phyloP scores from a whole-genome alignment of 2,888 invertebrate genomes.

The Gonocerus acuteangulatus region DNA sequence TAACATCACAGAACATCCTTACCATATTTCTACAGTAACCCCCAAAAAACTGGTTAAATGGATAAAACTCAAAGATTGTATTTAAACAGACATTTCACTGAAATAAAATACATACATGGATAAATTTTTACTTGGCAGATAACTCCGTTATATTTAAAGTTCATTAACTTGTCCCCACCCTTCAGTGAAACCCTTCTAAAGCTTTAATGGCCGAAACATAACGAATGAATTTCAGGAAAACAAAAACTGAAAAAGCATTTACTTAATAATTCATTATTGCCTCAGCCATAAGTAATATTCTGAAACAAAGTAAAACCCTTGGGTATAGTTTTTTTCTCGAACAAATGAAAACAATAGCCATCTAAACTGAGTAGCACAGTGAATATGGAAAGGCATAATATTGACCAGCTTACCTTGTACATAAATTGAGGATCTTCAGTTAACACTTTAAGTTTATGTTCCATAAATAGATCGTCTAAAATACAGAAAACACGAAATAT shows the following conservation, averaged over 20 bases:
- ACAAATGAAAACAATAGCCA: too few species aligned
- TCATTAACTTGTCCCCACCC: constrained; percentile 25
- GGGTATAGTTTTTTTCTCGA: too few species aligned
- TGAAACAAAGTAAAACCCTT: background rate
- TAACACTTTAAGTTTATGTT: background rate
- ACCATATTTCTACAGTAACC: too few species aligned
- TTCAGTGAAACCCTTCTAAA: constrained; percentile 17
- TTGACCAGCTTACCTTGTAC: constrained; percentile 22
- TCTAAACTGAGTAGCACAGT: background rate
- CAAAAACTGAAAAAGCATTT: too few species aligned
- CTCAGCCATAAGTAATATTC: background rate
- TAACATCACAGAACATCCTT: too few species aligned
- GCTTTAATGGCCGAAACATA: constrained; percentile 23
- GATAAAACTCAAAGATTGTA: too few species aligned
- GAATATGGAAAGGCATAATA: background rate
- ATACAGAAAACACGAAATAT: constrained; percentile 19
- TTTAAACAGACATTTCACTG: too few species aligned
- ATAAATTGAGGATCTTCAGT: background rate
- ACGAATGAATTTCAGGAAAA: background rate
- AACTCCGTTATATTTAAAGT: constrained; percentile 21
- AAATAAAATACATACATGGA: too few species aligned
- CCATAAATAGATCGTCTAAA: constrained; percentile 14
- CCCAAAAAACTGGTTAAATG: too few species aligned
- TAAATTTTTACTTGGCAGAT: too few species aligned
- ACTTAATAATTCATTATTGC: too few species aligned